Conservation (phyloP, 53 echinoderm and acorn worm species). For the Holothuria scabra region DNA sequence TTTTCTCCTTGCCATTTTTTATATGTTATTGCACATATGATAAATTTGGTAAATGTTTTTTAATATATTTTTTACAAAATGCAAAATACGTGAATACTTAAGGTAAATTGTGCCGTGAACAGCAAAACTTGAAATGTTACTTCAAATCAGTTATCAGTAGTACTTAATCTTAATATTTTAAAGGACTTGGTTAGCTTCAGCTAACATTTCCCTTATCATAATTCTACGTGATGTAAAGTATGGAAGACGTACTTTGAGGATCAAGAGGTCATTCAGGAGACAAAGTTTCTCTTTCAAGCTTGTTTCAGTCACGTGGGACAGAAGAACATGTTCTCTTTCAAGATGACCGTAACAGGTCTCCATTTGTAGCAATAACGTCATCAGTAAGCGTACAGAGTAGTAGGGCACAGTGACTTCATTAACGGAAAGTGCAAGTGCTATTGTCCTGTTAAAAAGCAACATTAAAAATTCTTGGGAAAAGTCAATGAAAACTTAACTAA, state of each 20-base stretch:
- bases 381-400: conserved; percentile 79
- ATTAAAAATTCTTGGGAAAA: background rate
- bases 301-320: conserved; percentile 76
- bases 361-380: conserved; percentile 88
- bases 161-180: too few species aligned
- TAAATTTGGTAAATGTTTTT: too few species aligned
- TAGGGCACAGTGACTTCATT: conserved; percentile 90
- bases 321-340: conserved; percentile 85
- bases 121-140: too few species aligned
- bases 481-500: too few species aligned
- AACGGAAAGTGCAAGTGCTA: conserved; percentile 81
- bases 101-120: too few species aligned
- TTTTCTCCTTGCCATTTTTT: too few species aligned
- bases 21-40: too few species aligned
- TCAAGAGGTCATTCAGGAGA: conserved; percentile 90
- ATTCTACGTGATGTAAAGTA: too few species aligned
- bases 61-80: too few species aligned
- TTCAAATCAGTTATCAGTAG: too few species aligned
- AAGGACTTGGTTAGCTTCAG: background rate
- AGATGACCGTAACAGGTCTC: conserved; percentile 92
- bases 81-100: too few species aligned
- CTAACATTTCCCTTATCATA: background rate
- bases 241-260: conserved; percentile 74
- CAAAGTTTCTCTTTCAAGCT: conserved; percentile 83
- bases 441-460: conserved; percentile 56